phyloP scores from a whole-genome alignment of 2,888 invertebrate genomes.

The Ectemnius continuus region DNA sequence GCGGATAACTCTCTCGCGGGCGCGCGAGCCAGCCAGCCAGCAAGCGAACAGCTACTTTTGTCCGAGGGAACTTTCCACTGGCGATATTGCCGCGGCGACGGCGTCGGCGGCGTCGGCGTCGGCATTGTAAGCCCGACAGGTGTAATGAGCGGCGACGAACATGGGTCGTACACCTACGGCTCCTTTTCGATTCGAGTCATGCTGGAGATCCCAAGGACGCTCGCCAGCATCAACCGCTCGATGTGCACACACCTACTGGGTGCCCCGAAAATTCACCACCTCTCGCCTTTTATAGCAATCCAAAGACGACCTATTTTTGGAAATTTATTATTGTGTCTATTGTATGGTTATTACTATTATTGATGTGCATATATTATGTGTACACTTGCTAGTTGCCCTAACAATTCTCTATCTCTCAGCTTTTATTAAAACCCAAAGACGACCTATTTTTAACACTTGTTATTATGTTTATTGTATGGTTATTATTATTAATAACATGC shows the following conservation, averaged over 20 bases:
- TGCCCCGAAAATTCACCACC: constrained; percentile 26
- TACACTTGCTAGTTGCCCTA: no score
- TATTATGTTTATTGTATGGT: no score
- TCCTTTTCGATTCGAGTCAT: constrained; percentile 64
- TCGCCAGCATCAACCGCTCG: constrained; percentile 43
- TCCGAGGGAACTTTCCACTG: constrained; percentile 58
- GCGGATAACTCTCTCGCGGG: constrained; percentile 28
- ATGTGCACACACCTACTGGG: constrained; percentile 35
- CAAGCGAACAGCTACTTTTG: constrained; percentile 36
- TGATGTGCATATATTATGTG: no score
- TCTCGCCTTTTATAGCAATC: not conserved
- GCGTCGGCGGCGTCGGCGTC: no score
- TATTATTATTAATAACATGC: no score
- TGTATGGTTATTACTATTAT: no score
- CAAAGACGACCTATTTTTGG: no score
- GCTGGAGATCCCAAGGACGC: constrained; percentile 57
- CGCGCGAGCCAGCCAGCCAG: constrained; percentile 16
- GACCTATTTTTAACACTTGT: no score
- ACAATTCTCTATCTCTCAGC: no score
- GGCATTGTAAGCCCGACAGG: constrained; percentile 55
- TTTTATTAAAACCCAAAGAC: no score
- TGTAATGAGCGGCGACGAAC: constrained; percentile 51
- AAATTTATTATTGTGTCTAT: no score
- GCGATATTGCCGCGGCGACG: constrained; percentile 53
- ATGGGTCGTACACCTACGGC: constrained; percentile 57